Evolutionary conservation across 2,888 invertebrate species (phyloP).

Genomic region (Apodemia mormo): DNA sequence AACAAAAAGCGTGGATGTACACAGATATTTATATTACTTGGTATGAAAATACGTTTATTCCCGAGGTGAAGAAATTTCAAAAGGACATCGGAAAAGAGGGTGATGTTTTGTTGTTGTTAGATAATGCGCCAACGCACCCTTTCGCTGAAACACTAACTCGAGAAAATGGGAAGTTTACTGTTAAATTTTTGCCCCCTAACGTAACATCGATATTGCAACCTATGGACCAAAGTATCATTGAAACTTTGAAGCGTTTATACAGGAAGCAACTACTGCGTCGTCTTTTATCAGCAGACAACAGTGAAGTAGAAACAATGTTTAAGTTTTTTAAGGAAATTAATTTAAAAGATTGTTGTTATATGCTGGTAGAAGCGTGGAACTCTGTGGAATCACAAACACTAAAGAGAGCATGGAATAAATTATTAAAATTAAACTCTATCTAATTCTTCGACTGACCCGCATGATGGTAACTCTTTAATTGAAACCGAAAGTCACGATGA

Average conservation of each 20-base stretch:
- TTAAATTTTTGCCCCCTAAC: constrained; percentile 35
- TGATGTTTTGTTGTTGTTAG: constrained; percentile 31
- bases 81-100: no score
- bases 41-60: constrained; percentile 37
- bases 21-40: constrained; percentile 30
- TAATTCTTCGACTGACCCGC: constrained; percentile 28
- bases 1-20: constrained; percentile 28
- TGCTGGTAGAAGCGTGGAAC: constrained; percentile 31
- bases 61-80: constrained; percentile 19
- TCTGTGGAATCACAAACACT: constrained; percentile 32
- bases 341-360: constrained; percentile 38
- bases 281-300: constrained; percentile 32
- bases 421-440: constrained; percentile 29
- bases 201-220: constrained; percentile 37
- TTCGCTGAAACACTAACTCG: constrained; percentile 34
- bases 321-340: constrained; percentile 31
- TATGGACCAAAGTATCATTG: constrained; percentile 38
- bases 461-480: constrained; percentile 31
- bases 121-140: constrained; percentile 35
- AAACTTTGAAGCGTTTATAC: constrained; percentile 30
- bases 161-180: constrained; percentile 34
- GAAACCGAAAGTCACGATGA: constrained; percentile 29
- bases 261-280: not conserved
- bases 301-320: constrained; percentile 30
- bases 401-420: constrained; percentile 32